Conservation (phyloP, 2,113 vertebrate genomes). For the Recurvirostra avosetta region DNA sequence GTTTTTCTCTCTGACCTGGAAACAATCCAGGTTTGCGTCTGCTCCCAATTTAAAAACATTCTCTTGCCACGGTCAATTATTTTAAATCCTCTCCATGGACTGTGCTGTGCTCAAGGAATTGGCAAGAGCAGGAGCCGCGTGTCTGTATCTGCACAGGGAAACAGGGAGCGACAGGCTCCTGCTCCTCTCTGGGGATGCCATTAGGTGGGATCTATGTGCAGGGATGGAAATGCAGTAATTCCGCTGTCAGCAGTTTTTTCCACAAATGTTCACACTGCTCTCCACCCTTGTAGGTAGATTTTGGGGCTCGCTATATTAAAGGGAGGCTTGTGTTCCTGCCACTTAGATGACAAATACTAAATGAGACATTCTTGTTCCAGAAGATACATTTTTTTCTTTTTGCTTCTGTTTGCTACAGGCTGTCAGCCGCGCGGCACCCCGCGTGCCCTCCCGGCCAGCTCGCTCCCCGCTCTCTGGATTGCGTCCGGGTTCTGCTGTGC, state of each 20-base stretch:
- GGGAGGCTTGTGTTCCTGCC: background rate
- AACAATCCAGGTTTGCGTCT: background rate
- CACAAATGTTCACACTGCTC: background rate
- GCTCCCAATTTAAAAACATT: conserved; percentile 5
- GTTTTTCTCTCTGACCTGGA: conserved; percentile 29
- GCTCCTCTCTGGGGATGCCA: conserved; percentile 32
- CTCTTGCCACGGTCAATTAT: conserved; percentile 30
- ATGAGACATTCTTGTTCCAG: background rate
- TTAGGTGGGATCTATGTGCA: background rate
- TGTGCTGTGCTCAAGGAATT: background rate
- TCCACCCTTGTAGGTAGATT: background rate
- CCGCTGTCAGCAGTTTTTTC: background rate
- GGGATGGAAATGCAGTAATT: background rate
- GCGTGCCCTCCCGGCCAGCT: background rate
- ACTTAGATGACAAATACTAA: background rate
- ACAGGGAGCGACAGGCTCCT: background rate
- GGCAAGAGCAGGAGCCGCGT: background rate
- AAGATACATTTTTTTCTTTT: background rate
- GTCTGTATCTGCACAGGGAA: background rate
- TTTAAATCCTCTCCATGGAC: background rate
- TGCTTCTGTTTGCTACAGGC: background rate
- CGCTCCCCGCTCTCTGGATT: background rate
- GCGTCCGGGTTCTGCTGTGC: background rate
- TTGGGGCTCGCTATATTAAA: background rate
- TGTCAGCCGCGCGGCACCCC: background rate